Base-by-base conservation (phyloP, 64 coral and sea anemone species). In the Anthopleura sola region DNA sequence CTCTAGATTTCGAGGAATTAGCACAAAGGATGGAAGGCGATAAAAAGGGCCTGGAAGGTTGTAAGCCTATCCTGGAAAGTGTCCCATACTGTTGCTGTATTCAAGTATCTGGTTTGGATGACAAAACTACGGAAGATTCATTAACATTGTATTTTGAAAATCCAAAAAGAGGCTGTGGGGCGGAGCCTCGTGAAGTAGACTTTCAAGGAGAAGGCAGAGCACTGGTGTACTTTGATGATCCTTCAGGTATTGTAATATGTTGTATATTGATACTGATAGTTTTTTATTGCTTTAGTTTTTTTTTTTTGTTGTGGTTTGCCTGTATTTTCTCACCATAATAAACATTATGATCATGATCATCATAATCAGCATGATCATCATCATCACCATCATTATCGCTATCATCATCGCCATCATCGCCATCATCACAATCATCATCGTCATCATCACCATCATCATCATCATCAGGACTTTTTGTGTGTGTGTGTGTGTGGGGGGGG, bases 131-230 rank as follows among this genome's bases (percentile, higher is more conserved):
- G 8, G 40, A 90, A 51, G 88, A 94, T 36, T 82, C 51, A 8
- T 55, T 94, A 47, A 6, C 19, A 14, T 38, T 83, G 2, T 94
- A 94, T 36, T 94, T 94, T 71, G 92, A 94, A 68, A 94, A 39
- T 71, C 57, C 71, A 46, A 90, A 16, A 77, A 71, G 77, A 23
- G 89, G 88, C 56, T 49, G 68, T 15, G 92, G 92, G 28, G 71
- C 57, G 24, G 84, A 90, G n/a, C 83, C 89, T 47, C 54, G 26
- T 23, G 57, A 68, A 26, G 78, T 90, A 36, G 84, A 94, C 23
- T 49, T 86, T 18, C 86, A 14, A 15, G 29, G 18, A 33, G 80
- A 85, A 28, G 38, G 83, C 24, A 37, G 68, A 19, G 92, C 88
- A 40, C 0, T 94, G 0, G 92, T 94, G 5, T 49, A 77, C 24